Percentiles rank a stretch among this genome's conserved stretches.
Evolutionary conservation across 2,888 invertebrate genomes (phyloP).

Genomic region (Cylloceria caligata): DNA sequence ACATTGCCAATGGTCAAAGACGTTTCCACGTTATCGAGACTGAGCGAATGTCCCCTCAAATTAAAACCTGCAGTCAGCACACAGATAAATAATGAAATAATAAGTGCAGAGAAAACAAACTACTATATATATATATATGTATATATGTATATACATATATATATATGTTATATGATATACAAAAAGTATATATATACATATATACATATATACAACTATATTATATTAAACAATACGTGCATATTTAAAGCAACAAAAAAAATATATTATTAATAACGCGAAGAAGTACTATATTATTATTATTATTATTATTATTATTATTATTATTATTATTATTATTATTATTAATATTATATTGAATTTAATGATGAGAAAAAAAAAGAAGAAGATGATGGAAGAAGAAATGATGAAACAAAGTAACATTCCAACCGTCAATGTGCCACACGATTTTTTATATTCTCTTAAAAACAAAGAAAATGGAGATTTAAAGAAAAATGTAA

Average conservation of each 20-base stretch:
- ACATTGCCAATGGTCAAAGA: constrained; percentile 3
- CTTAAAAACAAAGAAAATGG: constrained; percentile 68
- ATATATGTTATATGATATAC: constrained; percentile 69
- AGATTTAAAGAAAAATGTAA: constrained; percentile 64
- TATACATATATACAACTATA: constrained; percentile 71
- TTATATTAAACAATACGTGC: constrained; percentile 70
- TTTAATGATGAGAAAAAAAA: constrained; percentile 80
- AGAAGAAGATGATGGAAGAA: constrained; percentile 62
- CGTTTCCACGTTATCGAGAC: constrained; percentile 60
- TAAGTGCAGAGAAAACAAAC: constrained; percentile 82
- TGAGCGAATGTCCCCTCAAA: constrained; percentile 81
- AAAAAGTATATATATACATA: constrained; percentile 74
- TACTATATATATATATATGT: constrained; percentile 76
- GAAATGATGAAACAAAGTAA: constrained; percentile 83
- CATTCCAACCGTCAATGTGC: constrained; percentile 89
- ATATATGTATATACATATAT: constrained; percentile 73
- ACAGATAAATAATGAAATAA: constrained; percentile 77
- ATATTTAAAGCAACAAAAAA: constrained; percentile 68
- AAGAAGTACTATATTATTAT: constrained; percentile 82
- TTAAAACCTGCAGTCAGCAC: constrained; percentile 84
- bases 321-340: too few relatives aligned
- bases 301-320: constrained; percentile 74
- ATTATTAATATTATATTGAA: constrained; percentile 75
- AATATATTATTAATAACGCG: constrained; percentile 78
- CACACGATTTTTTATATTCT: constrained; percentile 86